These are phyloP conservation scores for Apotomis betuletana DNA, from an alignment of 2,888 invertebrate genomes.

Conservation along the genomic window DNA sequence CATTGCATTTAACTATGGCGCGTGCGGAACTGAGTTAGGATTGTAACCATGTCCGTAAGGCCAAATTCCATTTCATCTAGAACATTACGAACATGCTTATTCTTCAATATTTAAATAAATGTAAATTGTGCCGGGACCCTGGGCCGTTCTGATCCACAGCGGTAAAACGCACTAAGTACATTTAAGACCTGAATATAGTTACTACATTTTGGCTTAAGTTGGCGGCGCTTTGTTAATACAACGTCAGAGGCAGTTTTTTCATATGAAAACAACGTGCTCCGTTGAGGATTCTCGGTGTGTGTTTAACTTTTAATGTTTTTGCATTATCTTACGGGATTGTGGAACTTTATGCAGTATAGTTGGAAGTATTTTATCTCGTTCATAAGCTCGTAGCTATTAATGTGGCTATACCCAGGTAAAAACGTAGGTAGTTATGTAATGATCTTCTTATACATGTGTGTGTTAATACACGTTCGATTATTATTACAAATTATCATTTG, in stretches of 20 bases:
- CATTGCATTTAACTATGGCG: not conserved
- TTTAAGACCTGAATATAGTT: not conserved
- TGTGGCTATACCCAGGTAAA: no score
- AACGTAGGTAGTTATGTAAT: no score
- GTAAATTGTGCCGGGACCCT: conserved; percentile 67
- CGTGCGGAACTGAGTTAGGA: not conserved
- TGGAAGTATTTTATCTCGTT: not conserved
- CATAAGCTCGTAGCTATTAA: not conserved
- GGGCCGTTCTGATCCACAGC: conserved; percentile 51
- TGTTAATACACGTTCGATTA: no score
- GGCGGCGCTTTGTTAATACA: conserved; percentile 32
- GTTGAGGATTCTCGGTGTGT: conserved; percentile 51
- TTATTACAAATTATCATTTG: no score
- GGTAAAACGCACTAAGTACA: conserved; percentile 31
- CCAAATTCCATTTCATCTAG: conserved; percentile 53
- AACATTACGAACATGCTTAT: conserved; percentile 55
- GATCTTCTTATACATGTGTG: no score
- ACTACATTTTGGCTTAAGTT: not conserved
- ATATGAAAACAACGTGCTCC: conserved; percentile 58
- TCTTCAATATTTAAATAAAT: conserved; percentile 69
- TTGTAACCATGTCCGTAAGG: conserved; percentile 36
- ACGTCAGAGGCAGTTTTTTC: conserved; percentile 53
- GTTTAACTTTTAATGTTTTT: conserved; percentile 54
- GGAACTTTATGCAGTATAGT: conserved; percentile 4
- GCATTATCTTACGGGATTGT: conserved; percentile 31